Base-by-base conservation (phyloP, 2,113 vertebrate species). In the Paralichthys olivaceus region DNA sequence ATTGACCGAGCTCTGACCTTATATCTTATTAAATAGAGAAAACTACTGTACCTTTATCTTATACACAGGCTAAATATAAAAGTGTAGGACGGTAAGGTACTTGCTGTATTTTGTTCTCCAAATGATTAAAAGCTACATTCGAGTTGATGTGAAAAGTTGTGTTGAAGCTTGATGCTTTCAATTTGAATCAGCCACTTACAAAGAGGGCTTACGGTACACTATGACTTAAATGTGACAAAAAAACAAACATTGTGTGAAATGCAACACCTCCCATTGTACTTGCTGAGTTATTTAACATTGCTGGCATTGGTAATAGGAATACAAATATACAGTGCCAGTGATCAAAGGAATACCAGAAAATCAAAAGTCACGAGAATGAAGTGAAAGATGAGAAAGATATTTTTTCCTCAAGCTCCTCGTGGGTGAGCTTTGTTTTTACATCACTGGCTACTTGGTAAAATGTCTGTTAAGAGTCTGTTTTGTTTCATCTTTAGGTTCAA, bases 401-500 rank as follows among this genome's bases (percentile, higher is more conserved):
- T 59, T 79, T 62, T 47, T 2, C 73, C 60, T 40, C 20, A 29
- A n/a, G 25, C 9, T 40, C 43, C 40, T 25, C 9, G 5, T 26
- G 54, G 9, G 22, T 12, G 34, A 57, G 5, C 23, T 63, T 25
- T 25, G 19, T 28, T 40, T 75, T 58, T 25, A 43, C 47, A 81
- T 47, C 17, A 37, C 54, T 54, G 49, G 68, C 19, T 25, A 4
- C 1, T 13, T 17, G 22, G 34, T 63, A 28, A 47, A 69, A 23
- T 19, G 20, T 19, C n/a, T 63, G 1, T 67, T 29, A 69, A 64
- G 34, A 25, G 60, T 61, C 57, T 63, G 69, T 56, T 69, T 0
- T 25, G 59, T 51, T 75, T 87, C 77, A 76, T 83, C 79, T 49
- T 77, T 40, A 80, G 40, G 43, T 77, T 64, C 62, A 47, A 69